Base-by-base conservation (phyloP, 2,888 invertebrate species). In the Synanthedon andrenaeformis region DNA sequence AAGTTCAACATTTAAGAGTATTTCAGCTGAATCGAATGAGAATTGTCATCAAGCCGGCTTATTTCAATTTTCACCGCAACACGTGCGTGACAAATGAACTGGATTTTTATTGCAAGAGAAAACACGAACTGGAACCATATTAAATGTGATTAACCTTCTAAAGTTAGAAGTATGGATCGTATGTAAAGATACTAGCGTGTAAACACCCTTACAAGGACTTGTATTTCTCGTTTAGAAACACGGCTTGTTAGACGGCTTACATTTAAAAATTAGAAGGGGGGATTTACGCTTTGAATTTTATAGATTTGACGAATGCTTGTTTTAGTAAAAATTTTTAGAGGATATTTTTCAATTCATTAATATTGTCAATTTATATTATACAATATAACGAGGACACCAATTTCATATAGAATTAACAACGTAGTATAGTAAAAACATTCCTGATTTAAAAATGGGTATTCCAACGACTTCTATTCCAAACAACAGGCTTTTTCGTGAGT, bases 241-340 rank as follows among this genome's bases (percentile, higher is more conserved):
- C 59, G 61, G 57, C 64, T 65, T 63, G 63, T 61, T 23, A 61
- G 64, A 72, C 70, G 62, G 70, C 68, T 60, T 54, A 55, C 55
- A 53, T 55, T 58, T 52, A 60, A 58, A 14, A 62, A 58, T 67
- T 67, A 66, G 65, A 67, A 59, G 65, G 56, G 56, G 64, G 67
- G 74, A 23, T 73, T 75, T 67, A 66, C 72, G 69, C 63, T 69
- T 59, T 54, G 54, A 58, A 60, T 57, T 62, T 69, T 72, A 75
- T 78, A 79, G 73, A 79, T 79, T 74, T 72, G 69, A 64, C 70
- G 77, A 77, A 76, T 76, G 74, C 63, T 63, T 58, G 58, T 58
- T 57, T 28, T 28, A 28, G 28, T 28, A 28, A 28, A 28, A 28
- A 6, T 28, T 4, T 4, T 28, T 8, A 8, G 6, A 28, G 8